Percentiles rank a stretch among this genome's conserved stretches.
Conservation (phyloP, 2,113 vertebrate species). For the Nicator chloris region DNA sequence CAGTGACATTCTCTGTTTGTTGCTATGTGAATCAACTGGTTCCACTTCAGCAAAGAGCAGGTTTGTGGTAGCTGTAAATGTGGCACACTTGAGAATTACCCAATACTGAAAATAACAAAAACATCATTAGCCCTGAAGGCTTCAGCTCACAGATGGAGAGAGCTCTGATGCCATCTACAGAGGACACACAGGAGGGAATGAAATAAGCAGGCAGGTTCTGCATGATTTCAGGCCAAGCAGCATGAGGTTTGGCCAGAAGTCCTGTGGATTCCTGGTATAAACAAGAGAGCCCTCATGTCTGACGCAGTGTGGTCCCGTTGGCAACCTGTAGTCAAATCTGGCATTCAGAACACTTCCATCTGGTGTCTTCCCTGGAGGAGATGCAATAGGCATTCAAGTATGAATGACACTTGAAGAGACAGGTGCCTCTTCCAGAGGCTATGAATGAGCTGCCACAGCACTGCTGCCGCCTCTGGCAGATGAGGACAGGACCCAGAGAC, state of each 20-base stretch:
- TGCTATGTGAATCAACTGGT: background rate
- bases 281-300: background rate
- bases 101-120: background rate
- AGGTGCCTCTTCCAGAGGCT: background rate
- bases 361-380: background rate
- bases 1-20: background rate
- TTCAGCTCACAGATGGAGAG: background rate
- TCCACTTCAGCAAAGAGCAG: background rate
- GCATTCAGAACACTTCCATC: background rate
- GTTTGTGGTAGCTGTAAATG: background rate
- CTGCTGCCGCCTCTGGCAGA: background rate
- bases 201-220: background rate
- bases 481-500: background rate
- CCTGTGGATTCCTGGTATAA: background rate
- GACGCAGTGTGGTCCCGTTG: background rate
- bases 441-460: background rate
- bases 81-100: background rate
- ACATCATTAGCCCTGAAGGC: background rate
- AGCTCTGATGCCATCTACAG: background rate
- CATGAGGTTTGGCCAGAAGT: background rate
- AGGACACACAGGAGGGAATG: background rate
- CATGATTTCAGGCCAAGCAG: background rate
- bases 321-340: background rate
- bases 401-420: background rate
- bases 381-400: background rate